A percentile compares a stretch with the other conserved stretches of the same genome.
phyloP scores from a whole-genome alignment of 2,888 invertebrate species.

The Rhagonycha lutea region DNA sequence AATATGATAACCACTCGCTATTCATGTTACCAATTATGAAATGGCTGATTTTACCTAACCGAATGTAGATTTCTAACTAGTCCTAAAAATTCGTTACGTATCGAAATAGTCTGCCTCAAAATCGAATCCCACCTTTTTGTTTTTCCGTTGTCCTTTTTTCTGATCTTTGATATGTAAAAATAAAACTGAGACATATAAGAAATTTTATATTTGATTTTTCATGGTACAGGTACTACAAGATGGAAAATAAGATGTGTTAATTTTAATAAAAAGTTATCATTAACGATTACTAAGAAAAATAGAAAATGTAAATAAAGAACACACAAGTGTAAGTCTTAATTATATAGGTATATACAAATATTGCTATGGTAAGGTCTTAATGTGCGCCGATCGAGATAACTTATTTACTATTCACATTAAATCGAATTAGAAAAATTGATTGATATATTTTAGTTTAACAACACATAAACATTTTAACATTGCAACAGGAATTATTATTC shows the following conservation, averaged over 20 bases:
- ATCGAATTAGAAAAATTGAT: conserved; percentile 29
- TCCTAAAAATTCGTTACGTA: no score
- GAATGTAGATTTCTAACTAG: no score
- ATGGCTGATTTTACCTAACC: no score
- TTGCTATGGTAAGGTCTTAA: neutral
- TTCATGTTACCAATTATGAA: no score
- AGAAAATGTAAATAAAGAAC: neutral
- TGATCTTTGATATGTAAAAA: neutral
- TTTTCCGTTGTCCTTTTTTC: no score
- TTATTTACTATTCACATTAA: conserved; percentile 22
- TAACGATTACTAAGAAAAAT: neutral
- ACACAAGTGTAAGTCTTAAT: neutral
- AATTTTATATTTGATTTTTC: neutral
- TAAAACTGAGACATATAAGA: neutral
- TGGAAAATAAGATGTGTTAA: neutral
- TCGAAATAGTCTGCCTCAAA: no score
- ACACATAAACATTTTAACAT: conserved; percentile 26
- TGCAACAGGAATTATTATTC: conserved; percentile 22
- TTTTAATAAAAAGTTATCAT: neutral
- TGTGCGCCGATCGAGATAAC: conserved; percentile 28
- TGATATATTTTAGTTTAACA: conserved; percentile 27
- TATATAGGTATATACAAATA: neutral
- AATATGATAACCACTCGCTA: no score
- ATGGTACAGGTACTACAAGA: neutral
- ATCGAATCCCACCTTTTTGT: no score